Evolutionary conservation across 2,888 invertebrate species (phyloP).

Genomic region (Chromoteleia sp.): DNA sequence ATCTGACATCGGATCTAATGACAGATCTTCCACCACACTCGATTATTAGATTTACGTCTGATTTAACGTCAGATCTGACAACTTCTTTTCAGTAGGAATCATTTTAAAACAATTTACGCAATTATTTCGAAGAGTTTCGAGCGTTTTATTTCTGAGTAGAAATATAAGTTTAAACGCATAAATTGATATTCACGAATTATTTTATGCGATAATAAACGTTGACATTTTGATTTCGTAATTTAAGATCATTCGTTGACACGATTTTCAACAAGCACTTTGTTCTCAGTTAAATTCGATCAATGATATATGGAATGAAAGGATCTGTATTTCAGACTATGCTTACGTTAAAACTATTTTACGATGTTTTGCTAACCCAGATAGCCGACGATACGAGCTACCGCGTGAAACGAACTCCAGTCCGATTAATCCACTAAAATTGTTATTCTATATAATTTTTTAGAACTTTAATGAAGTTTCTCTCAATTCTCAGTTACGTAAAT

Average conservation of each 20-base stretch:
- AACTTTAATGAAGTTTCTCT: no score
- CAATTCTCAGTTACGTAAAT: no score
- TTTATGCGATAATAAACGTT: constrained; percentile 19
- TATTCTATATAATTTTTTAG: constrained; percentile 2
- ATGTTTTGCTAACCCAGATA: constrained; percentile 80
- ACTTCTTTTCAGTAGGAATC: no score
- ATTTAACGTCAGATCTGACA: no score
- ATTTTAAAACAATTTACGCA: no score
- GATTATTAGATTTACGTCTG: no score
- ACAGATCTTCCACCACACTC: no score
- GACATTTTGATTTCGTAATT: constrained; percentile 35
- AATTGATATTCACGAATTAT: background rate
- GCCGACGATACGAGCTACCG: constrained; percentile 68
- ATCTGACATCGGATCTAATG: no score
- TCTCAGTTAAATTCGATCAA: constrained; percentile 47
- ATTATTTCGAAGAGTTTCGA: no score
- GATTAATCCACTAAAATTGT: constrained; percentile 70
- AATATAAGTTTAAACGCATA: background rate
- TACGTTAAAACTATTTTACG: constrained; percentile 78
- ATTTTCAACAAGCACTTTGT: constrained; percentile 64
- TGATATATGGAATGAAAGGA: constrained; percentile 52
- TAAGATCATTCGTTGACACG: constrained; percentile 35
- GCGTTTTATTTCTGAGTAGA: background rate
- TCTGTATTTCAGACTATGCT: constrained; percentile 71
- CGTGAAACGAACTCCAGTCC: constrained; percentile 67